Evolutionary conservation across 1,140 invertebrate species (phyloP), one percentile per base, ranked within the genome.

Genomic region (Drosophila tsacasi): DNA sequence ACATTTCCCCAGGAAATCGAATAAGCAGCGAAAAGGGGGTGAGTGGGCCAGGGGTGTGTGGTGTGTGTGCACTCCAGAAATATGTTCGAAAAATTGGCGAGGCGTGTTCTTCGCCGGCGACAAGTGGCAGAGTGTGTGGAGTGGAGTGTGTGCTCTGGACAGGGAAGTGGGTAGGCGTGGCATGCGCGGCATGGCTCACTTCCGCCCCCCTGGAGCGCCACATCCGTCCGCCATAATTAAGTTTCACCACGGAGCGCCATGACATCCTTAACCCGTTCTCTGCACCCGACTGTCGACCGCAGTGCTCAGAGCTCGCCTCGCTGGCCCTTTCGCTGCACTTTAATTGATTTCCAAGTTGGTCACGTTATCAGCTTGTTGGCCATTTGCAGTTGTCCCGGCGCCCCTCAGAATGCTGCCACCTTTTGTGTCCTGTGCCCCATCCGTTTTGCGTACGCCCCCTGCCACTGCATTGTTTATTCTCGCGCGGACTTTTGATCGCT

Each of bases 181-280:
- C 72, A 76, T 35, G 78, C 68, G 69, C 58, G 71, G 61, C 71
- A 67, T 35, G 58, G 47, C 76, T 78, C 74, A 87, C 68, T 85
- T 90, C 86, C 85, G 85, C 61, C 72, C 39, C 52, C 85, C 74
- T 72, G 85, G 64, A 79, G 79, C n/a, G 64, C 85, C 85, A 90
- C 85, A 90, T 90, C 85, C 85, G 85, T 72, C 59, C 57, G 64
- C 87, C 81, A 90, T 90, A 90, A 90, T 90, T 90, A 90, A 90
- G 85, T 90, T 89, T 81, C 59, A 59, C 71, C 67, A 57, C 46
- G 66, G 50, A 68, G 52, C 32, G 32, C 15, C 54, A 37, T 39
- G 54, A 37, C 54, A 55, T 55, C 54, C 54, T 55, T 55, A 44
- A 54, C 71, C 55, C 49, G 25, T 37, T 40, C 35, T 35, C 17